Base-by-base conservation (phyloP, 2,113 vertebrate species). In the Cyanoramphus novaezelandiae region DNA sequence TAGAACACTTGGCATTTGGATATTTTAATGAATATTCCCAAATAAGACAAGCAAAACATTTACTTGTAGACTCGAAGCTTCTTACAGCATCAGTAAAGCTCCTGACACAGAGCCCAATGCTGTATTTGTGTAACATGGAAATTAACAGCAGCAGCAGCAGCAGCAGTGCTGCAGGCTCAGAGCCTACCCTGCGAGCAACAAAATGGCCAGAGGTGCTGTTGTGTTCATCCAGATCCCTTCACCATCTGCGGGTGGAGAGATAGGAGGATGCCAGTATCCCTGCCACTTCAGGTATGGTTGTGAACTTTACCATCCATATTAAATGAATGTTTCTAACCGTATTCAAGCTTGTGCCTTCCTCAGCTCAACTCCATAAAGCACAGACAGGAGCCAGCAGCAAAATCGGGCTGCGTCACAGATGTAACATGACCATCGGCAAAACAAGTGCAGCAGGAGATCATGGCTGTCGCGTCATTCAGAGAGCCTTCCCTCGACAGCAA, bases 401-500 rank as follows among this genome's bases (percentile, higher is more conserved):
- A 97, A 88, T 96, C 33, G 74, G 91, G 77, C 91, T 97, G 97
- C 93, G 96, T 97, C 95, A 97, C 96, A 97, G 94, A 78, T 94
- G 95, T 96, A 96, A 96, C 92, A 94, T 92, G 92, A 94, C 91
- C 89, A 87, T 92, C 75, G 41, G 86, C 90, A 93, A 90, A 95
- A 90, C 93, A 64, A 93, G 86, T 20, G 88, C 88, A 94, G 92
- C 13, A 70, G 24, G 93, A 91, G 76, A 95, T 88, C 92, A 10
- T 68, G 95, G 92, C 97, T 82, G 89, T 19, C 93, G 95, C 65
- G 27, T 63, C 94, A 39, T 28, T 44, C 82, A 43, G 80, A 41
- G 53, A 82, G 90, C 88, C 86, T 69, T n/a, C 92, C 89, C 52
- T 71, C 17, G 0, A 6, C 6, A 20, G 6, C 84, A 20, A 3